Evolutionary conservation across 2,113 vertebrate genomes (phyloP).

Genomic region (Tylochromis polylepis): DNA sequence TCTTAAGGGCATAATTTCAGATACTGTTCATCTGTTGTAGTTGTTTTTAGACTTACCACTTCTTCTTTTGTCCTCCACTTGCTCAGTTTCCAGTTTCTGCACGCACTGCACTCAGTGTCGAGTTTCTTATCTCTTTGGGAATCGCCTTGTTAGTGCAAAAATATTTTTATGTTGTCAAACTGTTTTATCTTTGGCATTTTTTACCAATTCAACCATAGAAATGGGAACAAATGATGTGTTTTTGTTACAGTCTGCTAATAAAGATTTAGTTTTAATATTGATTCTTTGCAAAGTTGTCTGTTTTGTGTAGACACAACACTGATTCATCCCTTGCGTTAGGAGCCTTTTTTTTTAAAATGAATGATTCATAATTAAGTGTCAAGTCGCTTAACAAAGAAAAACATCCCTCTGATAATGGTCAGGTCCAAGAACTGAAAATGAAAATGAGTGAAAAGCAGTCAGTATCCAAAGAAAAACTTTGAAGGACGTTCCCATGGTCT

Average conservation of each 20-base stretch:
- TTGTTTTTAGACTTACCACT: too few species aligned
- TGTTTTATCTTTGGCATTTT: background rate
- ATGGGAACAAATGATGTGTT: background rate
- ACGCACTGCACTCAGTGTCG: background rate
- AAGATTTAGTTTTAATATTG: too few species aligned
- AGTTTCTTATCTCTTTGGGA: background rate
- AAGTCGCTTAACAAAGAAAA: background rate
- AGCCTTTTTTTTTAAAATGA: background rate
- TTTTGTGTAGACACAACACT: background rate
- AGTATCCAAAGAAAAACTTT: background rate
- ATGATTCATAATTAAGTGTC: background rate
- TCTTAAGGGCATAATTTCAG: too few species aligned
- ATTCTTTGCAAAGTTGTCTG: background rate
- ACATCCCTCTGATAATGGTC: background rate
- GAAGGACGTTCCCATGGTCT: background rate
- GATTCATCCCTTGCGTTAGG: background rate
- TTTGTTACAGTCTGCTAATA: background rate
- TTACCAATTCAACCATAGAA: background rate
- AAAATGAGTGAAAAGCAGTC: background rate
- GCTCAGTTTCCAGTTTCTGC: background rate
- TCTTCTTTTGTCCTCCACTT: too few species aligned
- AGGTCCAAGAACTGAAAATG: background rate
- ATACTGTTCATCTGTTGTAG: too few species aligned
- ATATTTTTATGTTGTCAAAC: background rate
- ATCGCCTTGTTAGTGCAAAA: background rate